Evolutionary conservation across 2,113 vertebrate genomes (phyloP).

Genomic region (Cyphomyrus plagiostoma): DNA sequence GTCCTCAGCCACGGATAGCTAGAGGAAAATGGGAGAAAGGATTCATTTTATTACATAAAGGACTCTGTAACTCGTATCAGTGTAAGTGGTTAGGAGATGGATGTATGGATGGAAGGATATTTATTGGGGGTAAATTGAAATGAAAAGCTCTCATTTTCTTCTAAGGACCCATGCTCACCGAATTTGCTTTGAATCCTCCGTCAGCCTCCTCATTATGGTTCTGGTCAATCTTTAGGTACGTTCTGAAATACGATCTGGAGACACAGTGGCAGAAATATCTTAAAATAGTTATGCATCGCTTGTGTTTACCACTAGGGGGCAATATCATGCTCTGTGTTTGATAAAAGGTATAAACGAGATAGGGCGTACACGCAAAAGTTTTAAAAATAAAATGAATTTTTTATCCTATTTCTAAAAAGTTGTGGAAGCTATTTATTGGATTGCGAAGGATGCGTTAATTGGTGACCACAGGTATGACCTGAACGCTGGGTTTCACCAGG

Average conservation of each 20-base stretch:
- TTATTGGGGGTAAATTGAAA: background rate
- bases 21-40: background rate
- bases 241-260: constrained; percentile 58
- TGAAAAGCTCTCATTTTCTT: background rate
- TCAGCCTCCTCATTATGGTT: constrained; percentile 59
- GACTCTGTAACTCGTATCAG: background rate
- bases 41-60: background rate
- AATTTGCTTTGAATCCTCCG: constrained; percentile 25
- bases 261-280: constrained; percentile 10
- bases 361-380: background rate
- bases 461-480: background rate
- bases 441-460: background rate
- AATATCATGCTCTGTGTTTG: background rate
- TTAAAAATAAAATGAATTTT: background rate
- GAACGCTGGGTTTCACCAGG: background rate
- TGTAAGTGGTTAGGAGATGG: background rate
- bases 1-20: constrained; percentile 58
- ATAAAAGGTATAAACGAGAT: background rate
- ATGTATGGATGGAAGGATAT: background rate
- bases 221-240: constrained; percentile 64
- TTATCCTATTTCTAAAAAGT: background rate
- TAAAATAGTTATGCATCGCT: background rate
- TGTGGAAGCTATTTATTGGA: background rate
- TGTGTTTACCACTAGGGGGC: constrained; percentile 9
- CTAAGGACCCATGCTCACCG: constrained; percentile 36